These are phyloP conservation scores for Apamea anceps DNA, from an alignment of 2,888 invertebrate species.

Conservation along the genomic window DNA sequence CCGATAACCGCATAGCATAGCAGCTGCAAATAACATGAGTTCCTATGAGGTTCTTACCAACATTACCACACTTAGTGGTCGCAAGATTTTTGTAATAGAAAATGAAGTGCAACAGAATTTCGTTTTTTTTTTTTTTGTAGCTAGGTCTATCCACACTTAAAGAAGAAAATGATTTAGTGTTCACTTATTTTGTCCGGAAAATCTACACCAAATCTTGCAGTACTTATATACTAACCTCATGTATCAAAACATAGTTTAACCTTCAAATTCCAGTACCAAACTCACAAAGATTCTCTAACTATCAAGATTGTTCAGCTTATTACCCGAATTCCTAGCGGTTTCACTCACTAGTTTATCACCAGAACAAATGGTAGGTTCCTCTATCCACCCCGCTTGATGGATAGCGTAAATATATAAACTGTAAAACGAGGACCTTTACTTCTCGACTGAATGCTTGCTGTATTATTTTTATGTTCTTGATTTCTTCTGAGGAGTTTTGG, in stretches of 20 bases:
- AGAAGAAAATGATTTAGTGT: neutral
- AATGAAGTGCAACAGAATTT: too few species aligned
- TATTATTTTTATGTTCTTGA: constrained; percentile 38
- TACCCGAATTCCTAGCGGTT: constrained; percentile 29
- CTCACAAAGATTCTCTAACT: constrained; percentile 33
- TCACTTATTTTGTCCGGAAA: neutral
- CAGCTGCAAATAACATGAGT: neutral
- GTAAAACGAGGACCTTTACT: constrained; percentile 64
- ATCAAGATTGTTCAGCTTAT: constrained; percentile 38
- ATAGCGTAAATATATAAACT: constrained; percentile 76
- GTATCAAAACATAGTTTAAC: neutral
- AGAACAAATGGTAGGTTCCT: constrained; percentile 69
- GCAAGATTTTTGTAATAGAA: too few species aligned
- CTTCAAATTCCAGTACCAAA: constrained; percentile 6
- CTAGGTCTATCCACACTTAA: too few species aligned
- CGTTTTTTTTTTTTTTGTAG: too few species aligned
- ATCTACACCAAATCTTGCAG: neutral
- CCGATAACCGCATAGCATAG: too few species aligned
- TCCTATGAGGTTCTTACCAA: neutral
- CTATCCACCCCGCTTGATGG: constrained; percentile 68
- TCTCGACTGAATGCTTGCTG: constrained; percentile 42
- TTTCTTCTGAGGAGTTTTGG: constrained; percentile 22
- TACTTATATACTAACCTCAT: neutral
- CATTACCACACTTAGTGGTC: neutral
- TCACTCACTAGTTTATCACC: constrained; percentile 67